Conservation (phyloP, 2,888 invertebrate species). For the Ophion ventricosus region DNA sequence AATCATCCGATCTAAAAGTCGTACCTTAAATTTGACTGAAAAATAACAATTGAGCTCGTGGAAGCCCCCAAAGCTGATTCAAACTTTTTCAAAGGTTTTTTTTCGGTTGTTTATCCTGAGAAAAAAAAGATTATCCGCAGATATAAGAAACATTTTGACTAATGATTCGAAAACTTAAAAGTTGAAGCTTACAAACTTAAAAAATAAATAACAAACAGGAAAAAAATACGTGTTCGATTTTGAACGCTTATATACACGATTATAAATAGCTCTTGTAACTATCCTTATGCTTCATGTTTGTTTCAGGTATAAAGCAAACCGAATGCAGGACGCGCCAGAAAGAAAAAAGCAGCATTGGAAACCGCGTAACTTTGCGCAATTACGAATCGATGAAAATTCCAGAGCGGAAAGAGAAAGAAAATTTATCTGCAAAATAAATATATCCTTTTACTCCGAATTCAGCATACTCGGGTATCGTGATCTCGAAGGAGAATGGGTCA, state of each 20-base stretch:
- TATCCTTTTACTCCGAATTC: slow-evolving; percentile 67
- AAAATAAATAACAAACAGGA: no score
- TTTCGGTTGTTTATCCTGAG: no score
- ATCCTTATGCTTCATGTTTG: not conserved
- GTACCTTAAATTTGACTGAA: no score
- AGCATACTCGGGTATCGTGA: slow-evolving; percentile 34
- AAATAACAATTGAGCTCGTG: no score
- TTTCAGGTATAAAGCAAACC: not conserved
- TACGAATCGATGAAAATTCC: slow-evolving; percentile 27
- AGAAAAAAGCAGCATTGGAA: slow-evolving; percentile 1
- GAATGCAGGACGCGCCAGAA: not conserved
- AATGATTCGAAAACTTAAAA: no score
- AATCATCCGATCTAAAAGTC: no score
- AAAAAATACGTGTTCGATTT: no score
- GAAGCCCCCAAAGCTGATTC: no score
- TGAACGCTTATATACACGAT: not conserved
- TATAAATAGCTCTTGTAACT: not conserved
- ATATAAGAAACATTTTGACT: no score
- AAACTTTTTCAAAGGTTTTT: no score
- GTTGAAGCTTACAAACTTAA: no score
- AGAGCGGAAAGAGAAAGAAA: slow-evolving; percentile 25
- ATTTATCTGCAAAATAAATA: slow-evolving; percentile 57
- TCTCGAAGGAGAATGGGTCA: slow-evolving; percentile 60
- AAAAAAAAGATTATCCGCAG: no score
- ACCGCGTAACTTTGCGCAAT: slow-evolving; percentile 39